Conservation (phyloP, 2,888 invertebrate genomes). For the Beris chalybata region DNA sequence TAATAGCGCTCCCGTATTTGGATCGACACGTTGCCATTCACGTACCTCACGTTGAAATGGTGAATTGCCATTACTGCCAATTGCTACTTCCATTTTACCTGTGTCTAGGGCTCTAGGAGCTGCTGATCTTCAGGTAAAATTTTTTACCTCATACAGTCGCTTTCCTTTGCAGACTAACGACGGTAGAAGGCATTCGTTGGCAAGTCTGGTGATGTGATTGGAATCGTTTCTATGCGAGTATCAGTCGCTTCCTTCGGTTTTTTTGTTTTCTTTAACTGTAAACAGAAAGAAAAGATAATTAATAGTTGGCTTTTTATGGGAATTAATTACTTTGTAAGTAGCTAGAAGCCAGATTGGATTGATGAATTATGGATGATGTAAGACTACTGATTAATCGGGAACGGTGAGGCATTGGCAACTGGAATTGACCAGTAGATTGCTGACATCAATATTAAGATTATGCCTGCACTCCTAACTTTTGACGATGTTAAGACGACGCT, state of each 20-base stretch:
- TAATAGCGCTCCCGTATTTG: constrained; percentile 56
- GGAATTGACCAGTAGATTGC: too few species aligned
- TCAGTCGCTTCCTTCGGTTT: constrained; percentile 7
- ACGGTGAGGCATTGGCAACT: too few species aligned
- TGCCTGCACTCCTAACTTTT: too few species aligned
- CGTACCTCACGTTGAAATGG: constrained; percentile 57
- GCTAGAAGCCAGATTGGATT: neutral
- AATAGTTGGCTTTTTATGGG: constrained; percentile 10
- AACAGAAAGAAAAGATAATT: constrained; percentile 17
- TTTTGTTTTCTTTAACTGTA: constrained; percentile 4
- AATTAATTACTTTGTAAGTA: constrained; percentile 11
- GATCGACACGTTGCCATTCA: constrained; percentile 58
- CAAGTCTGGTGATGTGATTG: too few species aligned
- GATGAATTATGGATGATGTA: neutral
- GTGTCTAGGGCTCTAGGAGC: too few species aligned
- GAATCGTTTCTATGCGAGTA: too few species aligned
- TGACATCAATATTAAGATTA: too few species aligned
- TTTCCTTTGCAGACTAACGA: neutral
- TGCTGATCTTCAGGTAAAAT: too few species aligned
- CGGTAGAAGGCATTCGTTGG: constrained; percentile 16
- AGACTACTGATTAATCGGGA: neutral
- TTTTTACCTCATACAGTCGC: neutral
- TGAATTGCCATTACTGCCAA: constrained; percentile 47
- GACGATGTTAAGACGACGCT: too few species aligned
- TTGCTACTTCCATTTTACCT: constrained; percentile 44